A percentile compares a stretch with the other conserved stretches of the same genome.
These are phyloP conservation scores for Brachionus rotundiformis DNA, from an alignment of 1,140 invertebrate genomes.

Conservation along the genomic window DNA sequence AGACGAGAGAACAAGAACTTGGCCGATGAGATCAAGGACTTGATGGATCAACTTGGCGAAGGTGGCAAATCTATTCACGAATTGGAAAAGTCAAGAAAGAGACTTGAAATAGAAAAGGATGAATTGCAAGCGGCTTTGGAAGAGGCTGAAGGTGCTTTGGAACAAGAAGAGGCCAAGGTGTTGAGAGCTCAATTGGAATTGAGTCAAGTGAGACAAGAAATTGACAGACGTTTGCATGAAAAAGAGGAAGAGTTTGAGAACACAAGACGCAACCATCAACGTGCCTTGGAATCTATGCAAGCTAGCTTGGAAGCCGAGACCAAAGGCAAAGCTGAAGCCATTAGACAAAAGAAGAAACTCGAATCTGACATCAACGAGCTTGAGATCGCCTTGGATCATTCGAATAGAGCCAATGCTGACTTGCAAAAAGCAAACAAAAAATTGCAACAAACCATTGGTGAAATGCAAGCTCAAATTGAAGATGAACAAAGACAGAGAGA, in stretches of 20 bases:
- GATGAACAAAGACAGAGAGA: slow-evolving; percentile 95
- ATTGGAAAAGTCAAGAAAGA: slow-evolving; percentile 73
- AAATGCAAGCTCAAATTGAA: slow-evolving; percentile 90
- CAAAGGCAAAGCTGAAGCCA: slow-evolving; percentile 96
- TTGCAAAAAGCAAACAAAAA: slow-evolving; percentile 97
- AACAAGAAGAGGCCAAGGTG: slow-evolving; percentile 81
- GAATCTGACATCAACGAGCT: slow-evolving; percentile 99
- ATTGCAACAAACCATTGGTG: slow-evolving; percentile 99
- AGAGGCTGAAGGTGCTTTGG: too few species aligned
- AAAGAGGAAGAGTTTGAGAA: slow-evolving; percentile 99
- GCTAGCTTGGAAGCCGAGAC: slow-evolving; percentile 96
- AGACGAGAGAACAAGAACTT: slow-evolving; percentile 99
- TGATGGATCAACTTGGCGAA: slow-evolving; percentile 96
- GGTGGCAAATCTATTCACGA: slow-evolving; percentile 86
- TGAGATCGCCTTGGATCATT: slow-evolving; percentile 88
- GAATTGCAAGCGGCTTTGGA: too few species aligned
- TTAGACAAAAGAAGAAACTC: slow-evolving; percentile 95
- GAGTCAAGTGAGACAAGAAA: slow-evolving; percentile 83
- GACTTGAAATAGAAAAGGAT: too few species aligned
- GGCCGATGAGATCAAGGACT: slow-evolving; percentile 74
- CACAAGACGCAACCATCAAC: slow-evolving; percentile 92
- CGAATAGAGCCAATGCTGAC: slow-evolving; percentile 81
- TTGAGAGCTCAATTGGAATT: slow-evolving; percentile 93
- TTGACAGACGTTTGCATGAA: slow-evolving; percentile 75
- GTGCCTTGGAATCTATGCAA: slow-evolving; percentile 98